phyloP scores from a whole-genome alignment of 2,888 invertebrate genomes.

The Lampropteryx suffumata region DNA sequence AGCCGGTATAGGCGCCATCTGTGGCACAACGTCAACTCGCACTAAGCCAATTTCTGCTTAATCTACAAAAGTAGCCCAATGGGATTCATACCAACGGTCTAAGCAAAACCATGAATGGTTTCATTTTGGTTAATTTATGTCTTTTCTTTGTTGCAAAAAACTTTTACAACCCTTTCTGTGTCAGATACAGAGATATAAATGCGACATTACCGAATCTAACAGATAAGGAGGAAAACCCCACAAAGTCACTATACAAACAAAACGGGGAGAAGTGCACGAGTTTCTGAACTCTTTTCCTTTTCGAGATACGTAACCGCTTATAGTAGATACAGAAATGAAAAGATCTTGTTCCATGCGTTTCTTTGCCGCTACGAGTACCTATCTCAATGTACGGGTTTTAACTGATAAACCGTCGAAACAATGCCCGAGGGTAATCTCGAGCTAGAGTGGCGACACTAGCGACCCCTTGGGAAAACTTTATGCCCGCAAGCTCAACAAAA shows the following conservation, averaged over 20 bases:
- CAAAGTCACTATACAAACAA: slow-evolving; percentile 17
- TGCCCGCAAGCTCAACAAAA: slow-evolving; percentile 38
- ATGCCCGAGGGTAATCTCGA: slow-evolving; percentile 51
- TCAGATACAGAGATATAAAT: slow-evolving; percentile 14
- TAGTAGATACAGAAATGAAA: slow-evolving; percentile 34
- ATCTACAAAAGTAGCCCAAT: not conserved
- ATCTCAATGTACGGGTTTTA: slow-evolving; percentile 41
- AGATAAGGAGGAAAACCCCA: slow-evolving; percentile 19
- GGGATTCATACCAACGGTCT: not conserved
- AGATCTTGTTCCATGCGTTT: slow-evolving; percentile 34
- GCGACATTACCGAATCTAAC: slow-evolving; percentile 13
- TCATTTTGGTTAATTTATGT: slow-evolving; percentile 2
- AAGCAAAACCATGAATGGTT: slow-evolving; percentile 6
- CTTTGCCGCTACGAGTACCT: slow-evolving; percentile 24
- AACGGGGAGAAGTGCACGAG: slow-evolving; percentile 21
- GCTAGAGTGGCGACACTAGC: slow-evolving; percentile 42
- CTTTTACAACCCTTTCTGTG: slow-evolving; percentile 7
- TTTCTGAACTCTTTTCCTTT: slow-evolving; percentile 34
- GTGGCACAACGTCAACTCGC: not conserved
- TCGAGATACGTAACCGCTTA: slow-evolving; percentile 34
- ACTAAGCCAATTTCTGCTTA: not conserved
- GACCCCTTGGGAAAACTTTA: slow-evolving; percentile 38
- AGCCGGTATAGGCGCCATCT: too few species aligned
- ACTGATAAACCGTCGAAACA: slow-evolving; percentile 49
- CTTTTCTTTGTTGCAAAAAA: slow-evolving; percentile 12